These are phyloP conservation scores for Erpobdella octoculata DNA, from an alignment of 2,888 invertebrate species.

Conservation along the genomic window DNA sequence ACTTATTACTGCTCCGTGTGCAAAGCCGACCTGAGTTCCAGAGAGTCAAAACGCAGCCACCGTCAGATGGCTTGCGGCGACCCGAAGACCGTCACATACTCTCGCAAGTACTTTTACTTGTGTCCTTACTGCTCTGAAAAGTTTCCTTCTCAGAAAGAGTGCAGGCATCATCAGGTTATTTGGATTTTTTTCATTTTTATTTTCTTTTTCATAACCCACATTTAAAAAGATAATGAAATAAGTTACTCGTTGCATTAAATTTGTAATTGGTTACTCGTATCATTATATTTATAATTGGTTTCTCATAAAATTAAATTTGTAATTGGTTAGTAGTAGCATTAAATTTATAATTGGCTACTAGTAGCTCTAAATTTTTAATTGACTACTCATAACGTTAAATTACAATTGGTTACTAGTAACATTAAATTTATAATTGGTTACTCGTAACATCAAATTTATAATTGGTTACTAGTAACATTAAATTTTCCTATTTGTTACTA, in stretches of 20 bases:
- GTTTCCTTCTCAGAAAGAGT: conserved; percentile 35
- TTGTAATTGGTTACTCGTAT: too few species aligned
- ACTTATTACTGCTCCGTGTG: conserved; percentile 32
- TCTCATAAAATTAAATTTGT: too few species aligned
- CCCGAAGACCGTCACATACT: conserved; percentile 30
- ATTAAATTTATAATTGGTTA: too few species aligned
- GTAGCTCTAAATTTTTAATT: too few species aligned
- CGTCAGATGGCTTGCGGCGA: conserved; percentile 31
- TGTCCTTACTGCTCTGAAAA: conserved; percentile 35
- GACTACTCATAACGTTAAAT: too few species aligned
- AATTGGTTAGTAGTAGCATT: too few species aligned
- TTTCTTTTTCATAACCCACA: not conserved
- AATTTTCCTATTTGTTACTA: too few species aligned
- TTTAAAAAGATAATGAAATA: not conserved
- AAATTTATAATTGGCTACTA: too few species aligned
- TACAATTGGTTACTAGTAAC: too few species aligned
- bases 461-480: too few species aligned
- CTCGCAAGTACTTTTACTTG: conserved; percentile 33
- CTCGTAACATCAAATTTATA: too few species aligned
- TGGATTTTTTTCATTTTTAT: not conserved
- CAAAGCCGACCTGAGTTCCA: conserved; percentile 28
- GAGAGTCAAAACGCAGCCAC: conserved; percentile 30
- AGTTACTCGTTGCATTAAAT: not conserved
- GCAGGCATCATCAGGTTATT: conserved; percentile 33
- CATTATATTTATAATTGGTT: too few species aligned